These are phyloP conservation scores for Pheosia tremula DNA, from an alignment of 2,888 invertebrate species.

Conservation along the genomic window DNA sequence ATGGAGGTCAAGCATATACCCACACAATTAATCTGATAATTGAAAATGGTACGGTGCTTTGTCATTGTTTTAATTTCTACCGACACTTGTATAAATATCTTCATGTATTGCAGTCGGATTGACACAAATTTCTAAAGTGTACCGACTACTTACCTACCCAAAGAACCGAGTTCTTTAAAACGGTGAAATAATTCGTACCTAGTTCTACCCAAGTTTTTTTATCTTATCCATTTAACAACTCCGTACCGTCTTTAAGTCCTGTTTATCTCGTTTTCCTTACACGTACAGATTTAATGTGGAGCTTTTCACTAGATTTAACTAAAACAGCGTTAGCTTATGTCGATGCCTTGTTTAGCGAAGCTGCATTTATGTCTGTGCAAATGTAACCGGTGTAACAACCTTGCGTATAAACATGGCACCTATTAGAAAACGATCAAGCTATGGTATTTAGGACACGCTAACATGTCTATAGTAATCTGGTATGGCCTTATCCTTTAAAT, in stretches of 20 bases:
- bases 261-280: too few species aligned
- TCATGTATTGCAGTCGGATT: not conserved
- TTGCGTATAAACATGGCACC: not conserved
- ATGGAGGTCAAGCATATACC: slow-evolving; percentile 69
- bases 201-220: too few species aligned
- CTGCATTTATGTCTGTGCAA: not conserved
- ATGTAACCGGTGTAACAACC: not conserved
- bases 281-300: too few species aligned
- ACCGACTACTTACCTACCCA: not conserved
- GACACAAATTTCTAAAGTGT: not conserved
- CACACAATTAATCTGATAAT: slow-evolving; percentile 67
- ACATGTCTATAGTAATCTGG: slow-evolving; percentile 29
- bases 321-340: not conserved
- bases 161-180: not conserved
- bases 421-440: slow-evolving; percentile 29
- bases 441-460: slow-evolving; percentile 36
- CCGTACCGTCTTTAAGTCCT: too few species aligned
- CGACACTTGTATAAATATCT: slow-evolving; percentile 29
- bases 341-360: not conserved
- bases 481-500: slow-evolving; percentile 52
- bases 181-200: too few species aligned
- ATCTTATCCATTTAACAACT: too few species aligned
- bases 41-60: slow-evolving; percentile 60
- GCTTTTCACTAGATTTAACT: too few species aligned
- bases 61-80: slow-evolving; percentile 45